phyloP scores from a whole-genome alignment of 2,797 vertebrate species.

The Falco biarmicus region DNA sequence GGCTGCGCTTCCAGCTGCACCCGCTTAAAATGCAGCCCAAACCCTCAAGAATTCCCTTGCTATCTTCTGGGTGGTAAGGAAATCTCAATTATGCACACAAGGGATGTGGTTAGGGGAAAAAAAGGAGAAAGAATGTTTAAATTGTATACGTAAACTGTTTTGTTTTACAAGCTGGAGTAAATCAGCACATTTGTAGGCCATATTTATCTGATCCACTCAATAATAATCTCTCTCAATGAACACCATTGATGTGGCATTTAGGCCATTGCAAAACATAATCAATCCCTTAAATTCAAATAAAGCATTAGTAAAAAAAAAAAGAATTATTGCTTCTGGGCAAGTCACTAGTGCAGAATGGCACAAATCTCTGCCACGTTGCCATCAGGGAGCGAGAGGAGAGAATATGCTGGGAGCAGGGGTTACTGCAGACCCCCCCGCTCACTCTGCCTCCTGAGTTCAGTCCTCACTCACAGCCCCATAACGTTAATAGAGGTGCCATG shows the following conservation, averaged over 20 bases:
- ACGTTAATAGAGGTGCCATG: neutral
- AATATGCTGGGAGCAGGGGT: neutral
- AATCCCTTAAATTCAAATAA: constrained; percentile 75
- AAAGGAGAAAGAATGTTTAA: constrained; percentile 76
- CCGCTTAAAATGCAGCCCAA: constrained; percentile 77
- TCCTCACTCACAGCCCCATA: neutral
- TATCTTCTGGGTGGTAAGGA: constrained; percentile 77
- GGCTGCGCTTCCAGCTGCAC: constrained; percentile 75
- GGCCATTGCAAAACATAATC: constrained; percentile 76
- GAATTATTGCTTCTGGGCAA: constrained; percentile 69
- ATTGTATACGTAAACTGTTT: constrained; percentile 81
- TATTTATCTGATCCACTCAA: constrained; percentile 79
- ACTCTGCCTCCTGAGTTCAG: neutral
- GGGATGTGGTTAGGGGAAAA: constrained; percentile 76
- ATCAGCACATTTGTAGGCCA: constrained; percentile 86
- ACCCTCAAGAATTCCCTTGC: constrained; percentile 66
- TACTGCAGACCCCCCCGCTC: neutral
- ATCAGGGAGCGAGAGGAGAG: neutral
- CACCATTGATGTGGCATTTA: constrained; percentile 78
- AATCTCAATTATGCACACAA: constrained; percentile 79
- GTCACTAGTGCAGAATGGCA: constrained; percentile 23
- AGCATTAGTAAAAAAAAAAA: constrained; percentile 37
- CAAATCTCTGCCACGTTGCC: constrained; percentile 30
- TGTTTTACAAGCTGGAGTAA: constrained; percentile 80
- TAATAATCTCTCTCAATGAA: constrained; percentile 62